Evolutionary conservation across 2,888 invertebrate genomes (phyloP), one percentile per base, ranked within the genome.

Genomic region (Phyllotreta striolata): DNA sequence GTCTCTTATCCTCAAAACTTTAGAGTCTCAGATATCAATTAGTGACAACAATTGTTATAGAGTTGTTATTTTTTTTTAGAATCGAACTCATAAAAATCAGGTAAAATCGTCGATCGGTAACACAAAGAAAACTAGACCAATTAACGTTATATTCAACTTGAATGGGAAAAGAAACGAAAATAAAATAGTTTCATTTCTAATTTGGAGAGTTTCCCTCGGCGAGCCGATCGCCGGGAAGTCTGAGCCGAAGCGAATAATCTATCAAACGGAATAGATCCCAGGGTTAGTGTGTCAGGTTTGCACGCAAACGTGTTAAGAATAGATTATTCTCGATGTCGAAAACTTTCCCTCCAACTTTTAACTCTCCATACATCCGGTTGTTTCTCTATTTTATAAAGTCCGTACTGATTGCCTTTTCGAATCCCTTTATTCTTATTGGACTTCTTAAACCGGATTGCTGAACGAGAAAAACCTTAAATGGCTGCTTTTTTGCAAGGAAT

Each of bases 271-370:
- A 62, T 55, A 47, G 46, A 62, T 55, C 55, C 61, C 61, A 55
- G 61, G 61, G 61, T 62, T 62, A 62, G 43, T 62, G 46, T 62
- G 61, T 46, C 55, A 62, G 55, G 55, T 55, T 46, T 55, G 46
- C 61, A 55, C 47, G 55, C 61, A 62, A 62, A 55, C 61, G 61
- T 62, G 55, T 62, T 38, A 9, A 24, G 49, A 58, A 58, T 58
- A 58, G 34, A 49, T 49, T 47, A 57, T 47, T 47, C n/a, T 10
- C 9, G 10, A 37, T 24, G 12, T 58, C 24, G 47, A 47, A 54
- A 58, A 40, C 40, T 58, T 58, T 47, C 8, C 10, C 9, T 54
- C n/a, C 24, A 41, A 9, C 41, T 41, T n/a, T 41, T 41, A 24
- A 24, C 24, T 24, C 24, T 24, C 24, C 24, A 24, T 24, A 24